Conservation (phyloP, 2,888 invertebrate genomes). For the Schrankia costaestrigalis region DNA sequence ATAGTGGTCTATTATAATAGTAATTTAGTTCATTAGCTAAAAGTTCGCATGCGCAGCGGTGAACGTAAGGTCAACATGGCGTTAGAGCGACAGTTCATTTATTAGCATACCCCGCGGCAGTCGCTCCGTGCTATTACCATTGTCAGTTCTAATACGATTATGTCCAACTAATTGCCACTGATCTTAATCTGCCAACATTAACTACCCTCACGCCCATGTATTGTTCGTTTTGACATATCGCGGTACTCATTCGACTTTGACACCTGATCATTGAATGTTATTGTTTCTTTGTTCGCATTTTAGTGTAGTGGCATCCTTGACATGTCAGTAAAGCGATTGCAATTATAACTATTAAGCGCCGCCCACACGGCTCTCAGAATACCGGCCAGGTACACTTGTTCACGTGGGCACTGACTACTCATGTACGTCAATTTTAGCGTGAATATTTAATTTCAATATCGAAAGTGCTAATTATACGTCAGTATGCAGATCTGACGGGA, state of each 20-base stretch:
- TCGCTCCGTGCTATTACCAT: slow-evolving; percentile 36
- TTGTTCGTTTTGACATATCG: slow-evolving; percentile 40
- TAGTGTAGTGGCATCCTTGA: slow-evolving; percentile 47
- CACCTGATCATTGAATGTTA: slow-evolving; percentile 47
- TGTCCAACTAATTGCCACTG: slow-evolving; percentile 49
- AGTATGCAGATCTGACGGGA: slow-evolving; percentile 25
- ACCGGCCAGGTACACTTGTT: slow-evolving; percentile 27
- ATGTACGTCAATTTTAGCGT: slow-evolving; percentile 18
- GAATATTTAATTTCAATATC: slow-evolving; percentile 37
- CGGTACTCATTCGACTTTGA: slow-evolving; percentile 46
- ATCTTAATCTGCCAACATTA: slow-evolving; percentile 42
- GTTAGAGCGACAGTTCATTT: slow-evolving; percentile 50
- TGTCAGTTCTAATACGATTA: slow-evolving; percentile 51
- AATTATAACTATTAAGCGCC: slow-evolving; percentile 32
- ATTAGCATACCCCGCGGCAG: slow-evolving; percentile 45
- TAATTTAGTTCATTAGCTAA: slow-evolving; percentile 24
- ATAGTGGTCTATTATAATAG: slow-evolving; percentile 17
- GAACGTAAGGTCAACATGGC: slow-evolving; percentile 59
- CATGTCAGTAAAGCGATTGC: slow-evolving; percentile 44
- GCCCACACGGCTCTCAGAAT: slow-evolving; percentile 34
- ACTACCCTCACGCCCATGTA: slow-evolving; percentile 36
- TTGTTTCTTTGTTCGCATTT: slow-evolving; percentile 50
- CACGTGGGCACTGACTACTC: slow-evolving; percentile 29
- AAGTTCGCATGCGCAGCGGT: slow-evolving; percentile 32
- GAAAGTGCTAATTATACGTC: slow-evolving; percentile 35